Evolutionary conservation across 1,140 invertebrate genomes (phyloP).

Genomic region (Helicoverpa armigera): DNA sequence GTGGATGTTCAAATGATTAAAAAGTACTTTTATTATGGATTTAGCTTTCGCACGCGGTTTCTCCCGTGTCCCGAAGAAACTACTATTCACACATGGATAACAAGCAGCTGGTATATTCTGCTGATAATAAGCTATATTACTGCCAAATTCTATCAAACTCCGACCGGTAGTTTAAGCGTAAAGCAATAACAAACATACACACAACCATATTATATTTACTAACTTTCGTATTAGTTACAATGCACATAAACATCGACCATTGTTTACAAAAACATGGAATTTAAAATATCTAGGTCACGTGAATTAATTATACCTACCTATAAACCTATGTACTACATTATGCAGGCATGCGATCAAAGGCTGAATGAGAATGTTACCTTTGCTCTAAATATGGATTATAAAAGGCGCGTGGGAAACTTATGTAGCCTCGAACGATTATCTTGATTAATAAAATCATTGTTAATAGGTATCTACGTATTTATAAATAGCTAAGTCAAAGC

Average conservation of each 20-base stretch:
- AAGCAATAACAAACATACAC: neutral
- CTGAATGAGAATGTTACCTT: constrained; percentile 8
- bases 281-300: constrained; percentile 13
- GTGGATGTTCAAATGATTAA: too few species aligned
- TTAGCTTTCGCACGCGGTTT: too few species aligned
- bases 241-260: neutral
- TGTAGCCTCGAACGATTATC: neutral
- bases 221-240: neutral
- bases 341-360: constrained; percentile 22
- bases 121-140: too few species aligned
- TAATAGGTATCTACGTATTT: too few species aligned
- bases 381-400: neutral
- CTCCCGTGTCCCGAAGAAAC: too few species aligned
- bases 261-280: constrained; percentile 16
- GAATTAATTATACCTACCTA: neutral
- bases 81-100: too few species aligned
- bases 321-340: neutral
- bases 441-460: too few species aligned
- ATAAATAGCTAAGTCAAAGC: too few species aligned
- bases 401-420: constrained; percentile 9
- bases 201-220: neutral
- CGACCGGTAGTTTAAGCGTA: too few species aligned
- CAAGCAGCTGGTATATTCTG: too few species aligned
- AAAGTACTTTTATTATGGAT: too few species aligned
- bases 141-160: too few species aligned